A percentile compares a stretch with the other conserved stretches of the same genome.
Conservation (phyloP, 2,888 invertebrate species). For the Netelia inedita region DNA sequence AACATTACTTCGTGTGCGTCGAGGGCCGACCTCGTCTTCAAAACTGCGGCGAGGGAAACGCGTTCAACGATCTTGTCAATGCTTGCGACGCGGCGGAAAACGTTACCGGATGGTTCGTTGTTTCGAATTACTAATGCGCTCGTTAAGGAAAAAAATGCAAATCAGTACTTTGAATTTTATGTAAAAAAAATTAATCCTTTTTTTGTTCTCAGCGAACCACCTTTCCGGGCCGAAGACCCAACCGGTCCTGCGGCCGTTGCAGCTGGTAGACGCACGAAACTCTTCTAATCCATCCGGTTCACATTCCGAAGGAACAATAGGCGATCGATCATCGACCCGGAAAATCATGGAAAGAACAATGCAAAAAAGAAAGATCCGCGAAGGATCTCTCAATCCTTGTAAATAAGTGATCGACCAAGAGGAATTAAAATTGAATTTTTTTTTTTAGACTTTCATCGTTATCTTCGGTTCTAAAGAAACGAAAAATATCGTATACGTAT, state of each 20-base stretch:
- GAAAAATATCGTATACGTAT: no score
- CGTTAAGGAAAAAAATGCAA: not conserved
- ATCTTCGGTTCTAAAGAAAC: no score
- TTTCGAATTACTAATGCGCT: not conserved
- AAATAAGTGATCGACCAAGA: constrained; percentile 44
- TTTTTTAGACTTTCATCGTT: not conserved
- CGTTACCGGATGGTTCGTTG: constrained; percentile 89
- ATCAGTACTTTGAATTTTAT: not conserved
- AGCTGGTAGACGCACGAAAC: constrained; percentile 57
- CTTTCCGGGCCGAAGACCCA: constrained; percentile 59
- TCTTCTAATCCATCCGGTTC: constrained; percentile 57
- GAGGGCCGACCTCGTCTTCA: constrained; percentile 91
- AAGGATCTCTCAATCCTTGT: constrained; percentile 35
- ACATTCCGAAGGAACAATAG: not conserved
- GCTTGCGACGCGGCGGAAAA: constrained; percentile 92
- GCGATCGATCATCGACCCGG: not conserved
- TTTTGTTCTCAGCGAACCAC: constrained; percentile 62
- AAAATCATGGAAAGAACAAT: not conserved
- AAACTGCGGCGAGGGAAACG: constrained; percentile 91
- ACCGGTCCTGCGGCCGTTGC: constrained; percentile 57
- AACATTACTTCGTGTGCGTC: constrained; percentile 92
- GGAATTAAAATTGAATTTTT: not conserved
- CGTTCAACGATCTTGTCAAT: constrained; percentile 91
- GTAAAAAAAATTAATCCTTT: not conserved
- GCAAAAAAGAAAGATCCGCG: constrained; percentile 15